Evolutionary conservation across 2,113 vertebrate species (phyloP), one percentile per base, ranked within the genome.

Genomic region (Heterochromis multidens): DNA sequence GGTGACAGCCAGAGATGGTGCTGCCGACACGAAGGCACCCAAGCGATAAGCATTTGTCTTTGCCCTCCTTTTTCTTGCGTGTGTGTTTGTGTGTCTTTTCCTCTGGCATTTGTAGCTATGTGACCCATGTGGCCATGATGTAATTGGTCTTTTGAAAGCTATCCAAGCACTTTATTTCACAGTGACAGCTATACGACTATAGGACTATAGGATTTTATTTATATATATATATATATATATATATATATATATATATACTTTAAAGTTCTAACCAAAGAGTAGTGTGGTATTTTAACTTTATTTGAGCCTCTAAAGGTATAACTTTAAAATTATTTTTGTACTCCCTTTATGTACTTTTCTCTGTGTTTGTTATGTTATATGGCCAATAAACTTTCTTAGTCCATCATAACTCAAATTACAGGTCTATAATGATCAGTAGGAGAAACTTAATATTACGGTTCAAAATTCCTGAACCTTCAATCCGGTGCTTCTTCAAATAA

Each of bases 111-210:
- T n/a, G n/a, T n/a, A n/a, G n/a, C n/a, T 81, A 29, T 87, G 82
- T 91, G 88, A 93, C 91, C 93, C 85, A 67, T 12, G 88, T 89
- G 93, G 89, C 90, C 89, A 49, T 87, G 85, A 91, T 89, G 59
- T 83, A 86, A 91, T 63, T 83, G 67, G 58, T 77, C 85, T 83
- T 77, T 70, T 91, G 89, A 92, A 92, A 91, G 90, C 77, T 77
- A 83, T 89, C 57, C 59, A 82, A 89, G 58, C 29, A 77, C 74
- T 81, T 54, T 58, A 80, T 85, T 85, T 76, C n/a, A 61, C 33
- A 77, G 14, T 79, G 62, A 77, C 62, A 62, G 59, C 76, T 79
- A 79, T 77, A 60, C 27, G 25, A 85, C 56, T 74, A 81, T 46
- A 62, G n/a, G n/a, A n/a, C n/a, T n/a, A n/a, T n/a, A n/a, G n/a